Percentiles rank a stretch among this genome's conserved stretches.
Evolutionary conservation across 2,888 invertebrate species (phyloP).

Genomic region (Epinotia brunnichana): DNA sequence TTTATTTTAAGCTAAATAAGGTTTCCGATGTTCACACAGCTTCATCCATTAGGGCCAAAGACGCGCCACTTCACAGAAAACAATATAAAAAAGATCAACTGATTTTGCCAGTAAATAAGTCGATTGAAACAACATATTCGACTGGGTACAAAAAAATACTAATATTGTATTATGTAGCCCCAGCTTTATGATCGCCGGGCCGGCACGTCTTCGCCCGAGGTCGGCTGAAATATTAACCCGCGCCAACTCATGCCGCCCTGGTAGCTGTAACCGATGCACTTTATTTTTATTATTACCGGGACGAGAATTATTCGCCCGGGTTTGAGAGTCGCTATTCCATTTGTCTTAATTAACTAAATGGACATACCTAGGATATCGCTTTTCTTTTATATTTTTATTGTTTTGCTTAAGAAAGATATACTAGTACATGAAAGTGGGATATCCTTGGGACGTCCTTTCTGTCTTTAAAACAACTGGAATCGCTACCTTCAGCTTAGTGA

Average conservation of each 20-base stretch:
- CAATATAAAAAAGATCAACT: too few relatives aligned
- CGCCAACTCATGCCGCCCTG: conserved; percentile 50
- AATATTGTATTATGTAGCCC: conserved; percentile 17
- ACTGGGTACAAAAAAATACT: not conserved
- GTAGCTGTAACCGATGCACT: conserved; percentile 49
- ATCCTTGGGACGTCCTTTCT: too few relatives aligned
- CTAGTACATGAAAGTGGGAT: too few relatives aligned
- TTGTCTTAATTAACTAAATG: not conserved
- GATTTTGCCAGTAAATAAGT: not conserved
- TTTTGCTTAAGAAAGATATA: too few relatives aligned
- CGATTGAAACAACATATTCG: not conserved
- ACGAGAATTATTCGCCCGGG: not conserved
- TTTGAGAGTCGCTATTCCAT: not conserved
- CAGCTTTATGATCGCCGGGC: conserved; percentile 40
- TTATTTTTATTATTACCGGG: conserved; percentile 45
- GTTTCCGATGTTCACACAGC: too few relatives aligned
- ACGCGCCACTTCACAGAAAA: too few relatives aligned
- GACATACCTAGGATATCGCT: not conserved
- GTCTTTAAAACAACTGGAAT: too few relatives aligned
- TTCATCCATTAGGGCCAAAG: too few relatives aligned
- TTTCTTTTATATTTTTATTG: not conserved
- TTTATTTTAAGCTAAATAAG: too few relatives aligned
- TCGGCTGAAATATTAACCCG: conserved; percentile 58
- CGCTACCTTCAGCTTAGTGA: too few relatives aligned
- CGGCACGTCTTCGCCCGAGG: conserved; percentile 55